A percentile compares a stretch with the other conserved stretches of the same genome.
phyloP scores from a whole-genome alignment of 2,888 invertebrate genomes.

The Agriotes lineatus region DNA sequence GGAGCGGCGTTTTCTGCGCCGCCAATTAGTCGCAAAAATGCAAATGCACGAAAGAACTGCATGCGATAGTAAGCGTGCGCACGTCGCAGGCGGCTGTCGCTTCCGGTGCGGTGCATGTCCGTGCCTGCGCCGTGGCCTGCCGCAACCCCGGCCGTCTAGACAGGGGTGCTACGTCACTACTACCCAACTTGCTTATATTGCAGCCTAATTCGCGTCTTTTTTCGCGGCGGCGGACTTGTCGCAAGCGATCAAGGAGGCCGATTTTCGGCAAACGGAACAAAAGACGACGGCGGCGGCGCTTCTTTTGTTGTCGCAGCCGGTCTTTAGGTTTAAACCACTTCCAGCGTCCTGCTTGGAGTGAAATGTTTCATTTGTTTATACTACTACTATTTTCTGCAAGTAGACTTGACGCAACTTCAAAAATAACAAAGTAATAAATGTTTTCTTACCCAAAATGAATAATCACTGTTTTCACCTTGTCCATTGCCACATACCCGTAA shows the following conservation, averaged over 20 bases:
- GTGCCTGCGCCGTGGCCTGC: slow-evolving; percentile 56
- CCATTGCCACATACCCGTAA: no score
- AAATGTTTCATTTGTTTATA: no score
- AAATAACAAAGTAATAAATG: no score
- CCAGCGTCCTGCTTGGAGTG: no score
- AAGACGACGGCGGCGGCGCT: slow-evolving; percentile 3
- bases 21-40: slow-evolving; percentile 29
- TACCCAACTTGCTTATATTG: slow-evolving; percentile 42
- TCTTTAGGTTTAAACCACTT: no score
- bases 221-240: slow-evolving; percentile 4
- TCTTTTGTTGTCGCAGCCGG: no score
- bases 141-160: slow-evolving; percentile 55
- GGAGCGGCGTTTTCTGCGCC: no score
- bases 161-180: slow-evolving; percentile 54
- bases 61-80: slow-evolving; percentile 42
- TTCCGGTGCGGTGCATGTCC: slow-evolving; percentile 53
- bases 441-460: no score
- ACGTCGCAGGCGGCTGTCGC: no score
- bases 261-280: slow-evolving; percentile 5
- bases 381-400: no score
- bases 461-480: no score
- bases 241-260: not conserved
- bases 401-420: no score
- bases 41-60: slow-evolving; percentile 34
- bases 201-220: slow-evolving; percentile 28